Conservation (phyloP, 2,888 invertebrate genomes). For the Sminthurinus aureus region DNA sequence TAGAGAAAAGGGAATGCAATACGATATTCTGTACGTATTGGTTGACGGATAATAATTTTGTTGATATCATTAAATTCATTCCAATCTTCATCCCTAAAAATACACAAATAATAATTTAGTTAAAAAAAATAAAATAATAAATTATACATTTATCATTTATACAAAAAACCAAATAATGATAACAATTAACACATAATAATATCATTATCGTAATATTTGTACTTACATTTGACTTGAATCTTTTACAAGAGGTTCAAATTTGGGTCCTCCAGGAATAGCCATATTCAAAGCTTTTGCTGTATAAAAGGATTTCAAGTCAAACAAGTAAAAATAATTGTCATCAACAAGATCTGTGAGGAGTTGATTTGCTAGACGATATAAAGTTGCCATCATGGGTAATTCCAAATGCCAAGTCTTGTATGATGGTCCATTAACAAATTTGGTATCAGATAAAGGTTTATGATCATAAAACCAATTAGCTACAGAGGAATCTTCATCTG, state of each 20-base stretch:
- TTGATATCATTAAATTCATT: slow-evolving; percentile 99
- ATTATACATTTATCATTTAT: neutral
- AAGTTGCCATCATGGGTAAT: slow-evolving; percentile 95
- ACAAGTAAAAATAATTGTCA: slow-evolving; percentile 98
- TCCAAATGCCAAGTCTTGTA: slow-evolving; percentile 96
- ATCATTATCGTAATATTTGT: neutral
- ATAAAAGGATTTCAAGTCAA: slow-evolving; percentile 99
- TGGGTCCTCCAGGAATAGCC: slow-evolving; percentile 99
- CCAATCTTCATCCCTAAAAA: slow-evolving; percentile 95
- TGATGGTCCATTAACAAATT: slow-evolving; percentile 90
- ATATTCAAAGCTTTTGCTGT: slow-evolving; percentile 99
- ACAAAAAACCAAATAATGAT: neutral
- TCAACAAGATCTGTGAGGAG: slow-evolving; percentile 97
- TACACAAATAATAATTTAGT: neutral
- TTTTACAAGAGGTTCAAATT: slow-evolving; percentile 98
- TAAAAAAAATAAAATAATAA: slow-evolving; percentile 20
- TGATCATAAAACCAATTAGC: slow-evolving; percentile 99
- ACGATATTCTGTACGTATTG: slow-evolving; percentile 97
- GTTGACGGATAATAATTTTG: slow-evolving; percentile 99
- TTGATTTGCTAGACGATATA: slow-evolving; percentile 97
- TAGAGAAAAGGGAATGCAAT: slow-evolving; percentile 99
- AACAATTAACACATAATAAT: neutral
- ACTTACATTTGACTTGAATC: slow-evolving; percentile 91
- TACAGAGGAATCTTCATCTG: slow-evolving; percentile 90
- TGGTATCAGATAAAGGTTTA: slow-evolving; percentile 91